Percentiles rank a stretch among this genome's conserved stretches.
Evolutionary conservation across 1,140 invertebrate species (phyloP).

Genomic region (Drosophila sechellia): DNA sequence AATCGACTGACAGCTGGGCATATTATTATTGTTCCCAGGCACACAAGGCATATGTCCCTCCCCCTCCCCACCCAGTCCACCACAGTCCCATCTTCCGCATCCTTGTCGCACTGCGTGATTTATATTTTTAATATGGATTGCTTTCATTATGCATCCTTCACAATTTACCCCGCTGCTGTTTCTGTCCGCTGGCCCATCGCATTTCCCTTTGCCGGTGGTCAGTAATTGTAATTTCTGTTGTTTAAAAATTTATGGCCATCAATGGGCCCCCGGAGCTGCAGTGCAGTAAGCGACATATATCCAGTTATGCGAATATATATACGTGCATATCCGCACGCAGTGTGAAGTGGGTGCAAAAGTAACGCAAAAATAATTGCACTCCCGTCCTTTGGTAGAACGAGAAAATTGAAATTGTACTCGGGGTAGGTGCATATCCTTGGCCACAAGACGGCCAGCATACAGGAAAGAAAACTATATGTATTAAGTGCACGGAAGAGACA

Average conservation of each 20-base stretch:
- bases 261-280: constrained; percentile 55
- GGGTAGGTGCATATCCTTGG: background rate
- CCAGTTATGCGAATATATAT: background rate
- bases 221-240: constrained; percentile 81
- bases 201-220: constrained; percentile 22
- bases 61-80: background rate
- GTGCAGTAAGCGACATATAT: constrained; percentile 10
- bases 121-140: constrained; percentile 79
- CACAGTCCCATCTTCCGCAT: constrained; percentile 3
- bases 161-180: constrained; percentile 30
- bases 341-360: constrained; percentile 63
- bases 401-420: constrained; percentile 55
- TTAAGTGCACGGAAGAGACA: constrained; percentile 30
- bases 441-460: background rate
- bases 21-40: constrained; percentile 71
- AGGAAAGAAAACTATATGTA: constrained; percentile 29
- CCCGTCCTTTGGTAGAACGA: constrained; percentile 15
- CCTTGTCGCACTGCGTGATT: constrained; percentile 66
- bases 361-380: constrained; percentile 74
- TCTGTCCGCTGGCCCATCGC: background rate
- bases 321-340: background rate
- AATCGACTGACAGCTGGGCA: constrained; percentile 70
- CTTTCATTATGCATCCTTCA: constrained; percentile 80
- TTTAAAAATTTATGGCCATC: constrained; percentile 82
- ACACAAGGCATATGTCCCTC: constrained; percentile 30